Base-by-base conservation (phyloP, 2,113 vertebrate genomes). In the Sorex araneus region DNA sequence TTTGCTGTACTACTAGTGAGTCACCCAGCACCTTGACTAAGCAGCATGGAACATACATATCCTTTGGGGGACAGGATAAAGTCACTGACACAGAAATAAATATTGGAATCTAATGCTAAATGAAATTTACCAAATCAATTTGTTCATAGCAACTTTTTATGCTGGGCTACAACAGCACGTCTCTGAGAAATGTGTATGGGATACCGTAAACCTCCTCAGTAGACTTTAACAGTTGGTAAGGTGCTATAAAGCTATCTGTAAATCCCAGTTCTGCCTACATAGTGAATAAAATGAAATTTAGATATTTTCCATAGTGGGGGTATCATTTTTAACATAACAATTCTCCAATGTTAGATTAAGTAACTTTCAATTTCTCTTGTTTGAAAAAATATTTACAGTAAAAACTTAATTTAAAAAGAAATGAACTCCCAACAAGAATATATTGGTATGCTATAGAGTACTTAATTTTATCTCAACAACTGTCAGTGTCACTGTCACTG, bases 361-460 rank as follows among this genome's bases (percentile, higher is more conserved):
- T 75, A 7, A 15, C 45, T 81, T 67, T 91, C 15, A 34, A 54
- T 75, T 75, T 92, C 73, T 70, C 13, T 70, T 87, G 25, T 27
- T 86, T 91, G 85, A 91, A 89, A 11, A 82, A 13, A 70, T 23
- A 54, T 45, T 57, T 75, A 84, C 23, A 90, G 81, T 36, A 84
- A 76, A 92, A 84, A 15, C 1, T 66, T 76, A 76, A 81, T 50
- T 60, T 28, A 66, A 66, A 66, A 43, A 47, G 71, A 2, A 50
- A 50, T 50, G 13, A 34, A 16, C 69, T 8, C 87, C 30, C 32
- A 84, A 75, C 9, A 79, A 83, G 40, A 71, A 87, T 79, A 30
- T 54, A 75, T 2, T 50, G 77, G 18, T 28, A 13, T 75, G 34
- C 18, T 64, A 18, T 64, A 70, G 60, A 78, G 6, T 60, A 75